These are phyloP conservation scores for Oxycera nigricornis DNA, from an alignment of 2,888 invertebrate species.

Conservation along the genomic window DNA sequence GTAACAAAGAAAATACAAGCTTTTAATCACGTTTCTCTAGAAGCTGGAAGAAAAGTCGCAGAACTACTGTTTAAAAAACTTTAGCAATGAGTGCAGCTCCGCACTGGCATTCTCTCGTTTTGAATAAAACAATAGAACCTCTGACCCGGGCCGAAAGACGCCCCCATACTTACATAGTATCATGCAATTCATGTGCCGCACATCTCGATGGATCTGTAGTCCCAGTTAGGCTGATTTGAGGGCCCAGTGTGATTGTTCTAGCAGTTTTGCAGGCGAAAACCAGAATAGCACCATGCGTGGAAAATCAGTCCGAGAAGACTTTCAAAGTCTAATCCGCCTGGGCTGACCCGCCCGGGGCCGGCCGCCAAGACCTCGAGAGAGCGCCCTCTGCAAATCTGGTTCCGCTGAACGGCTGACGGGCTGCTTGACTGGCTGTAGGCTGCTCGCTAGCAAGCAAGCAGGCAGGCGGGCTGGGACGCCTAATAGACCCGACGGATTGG, in stretches of 20 bases:
- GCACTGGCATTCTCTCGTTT: too few species aligned
- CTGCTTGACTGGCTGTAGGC: neutral
- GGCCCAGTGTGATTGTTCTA: neutral
- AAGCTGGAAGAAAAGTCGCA: too few species aligned
- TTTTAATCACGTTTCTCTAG: too few species aligned
- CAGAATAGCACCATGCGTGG: neutral
- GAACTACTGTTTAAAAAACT: too few species aligned
- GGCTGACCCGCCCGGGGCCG: neutral
- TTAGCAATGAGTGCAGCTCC: too few species aligned
- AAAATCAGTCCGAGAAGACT: neutral
- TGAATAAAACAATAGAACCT: too few species aligned
- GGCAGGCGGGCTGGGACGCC: constrained; percentile 15
- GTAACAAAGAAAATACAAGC: too few species aligned
- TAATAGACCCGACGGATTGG: neutral
- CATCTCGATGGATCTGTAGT: constrained; percentile 8
- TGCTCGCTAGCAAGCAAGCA: neutral
- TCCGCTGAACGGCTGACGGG: neutral
- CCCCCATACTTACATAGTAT: constrained; percentile 42
- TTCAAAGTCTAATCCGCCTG: neutral
- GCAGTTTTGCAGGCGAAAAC: neutral
- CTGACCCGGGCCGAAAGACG: neutral
- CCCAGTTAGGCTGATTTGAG: neutral
- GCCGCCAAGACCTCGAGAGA: too few species aligned
- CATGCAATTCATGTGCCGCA: constrained; percentile 43
- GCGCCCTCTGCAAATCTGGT: neutral